Evolutionary conservation across 1,140 invertebrate species (phyloP), one percentile per base, ranked within the genome.

Genomic region (Lethocerus indicus): DNA sequence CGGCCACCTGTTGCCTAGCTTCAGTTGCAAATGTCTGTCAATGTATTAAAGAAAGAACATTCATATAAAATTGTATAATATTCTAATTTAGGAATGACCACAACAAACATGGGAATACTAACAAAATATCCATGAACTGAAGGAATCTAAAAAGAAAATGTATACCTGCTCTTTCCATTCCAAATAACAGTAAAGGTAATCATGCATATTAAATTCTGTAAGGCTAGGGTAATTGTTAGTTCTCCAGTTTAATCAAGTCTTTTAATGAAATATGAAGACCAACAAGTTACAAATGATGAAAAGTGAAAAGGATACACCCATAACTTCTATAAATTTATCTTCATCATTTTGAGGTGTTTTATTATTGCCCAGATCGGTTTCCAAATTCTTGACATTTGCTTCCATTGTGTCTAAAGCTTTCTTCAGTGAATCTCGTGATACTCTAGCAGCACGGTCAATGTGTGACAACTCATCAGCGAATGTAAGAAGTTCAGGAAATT

Each of bases 401-500:
- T 89, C 86, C 85, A 96, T 94, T 62, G 83, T 77, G 48, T 78
- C 74, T 42, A 95, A 67, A 1, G 81, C 76, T 61, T 91, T 88
- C 57, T 87, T 81, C 42, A 94, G 75, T 46, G 76, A 80, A 57
- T 94, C 89, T 57, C 86, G 70, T 0, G 88, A 92, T 0, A 93
- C 87, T 39, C 83, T 67, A 43, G 83, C 81, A 3, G 85, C 84
- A 58, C 74, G 72, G 62, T 87, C 81, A 23, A 92, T 73, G 61
- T 96, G 90, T 9, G 78, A 70, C 57, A 96, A 69, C 66, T 97
- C 92, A 55, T 94, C 87, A 7, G 74, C 66, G 60, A 95, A 95
- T 42, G 67, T 80, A 0, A 91, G 60, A 7, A 79, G 71, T 26
- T 96, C 88, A 0, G 87, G 81, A 64, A 90, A 86, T 57, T 93